These are phyloP conservation scores for Hydractinia echinata DNA, from an alignment of 30 jellyfish, hydroid and myxozoan genomes.

Conservation along the genomic window DNA sequence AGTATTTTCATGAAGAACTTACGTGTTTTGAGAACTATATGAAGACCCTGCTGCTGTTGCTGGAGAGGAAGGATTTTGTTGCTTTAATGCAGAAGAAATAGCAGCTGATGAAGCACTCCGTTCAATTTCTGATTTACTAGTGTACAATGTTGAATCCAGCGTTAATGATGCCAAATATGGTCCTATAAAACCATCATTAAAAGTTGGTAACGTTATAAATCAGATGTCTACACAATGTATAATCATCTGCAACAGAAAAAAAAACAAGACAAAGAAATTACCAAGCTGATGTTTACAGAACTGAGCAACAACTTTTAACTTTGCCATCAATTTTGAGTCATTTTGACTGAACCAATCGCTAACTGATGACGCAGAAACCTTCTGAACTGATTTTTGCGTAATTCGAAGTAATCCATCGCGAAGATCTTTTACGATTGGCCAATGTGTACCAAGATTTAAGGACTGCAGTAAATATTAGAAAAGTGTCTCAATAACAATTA, in stretches of 20 bases:
- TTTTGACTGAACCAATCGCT: conserved; percentile 79
- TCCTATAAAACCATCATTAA: conserved; percentile 39
- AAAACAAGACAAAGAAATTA: conserved; percentile 9
- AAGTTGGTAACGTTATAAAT: neutral
- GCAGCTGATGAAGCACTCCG: conserved; percentile 22
- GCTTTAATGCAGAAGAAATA: neutral
- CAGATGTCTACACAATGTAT: neutral
- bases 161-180: conserved; percentile 72
- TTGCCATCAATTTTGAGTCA: conserved; percentile 40
- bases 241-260: neutral
- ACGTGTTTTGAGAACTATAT: neutral
- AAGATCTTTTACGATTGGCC: conserved; percentile 70
- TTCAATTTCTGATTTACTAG: conserved; percentile 62
- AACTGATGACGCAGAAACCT: conserved; percentile 58
- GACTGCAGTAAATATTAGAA: conserved; percentile 41
- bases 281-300: conserved; percentile 92
- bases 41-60: neutral
- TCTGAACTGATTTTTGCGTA: conserved; percentile 55
- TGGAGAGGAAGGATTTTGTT: conserved; percentile 4
- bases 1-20: neutral
- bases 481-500: neutral
- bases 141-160: conserved; percentile 62
- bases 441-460: conserved; percentile 82
- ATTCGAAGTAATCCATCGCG: conserved; percentile 93
- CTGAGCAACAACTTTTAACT: conserved; percentile 82